Percentiles rank a stretch among this genome's conserved stretches.
Conservation (phyloP, 2,797 vertebrate species). For the Acipenser transmontanus region DNA sequence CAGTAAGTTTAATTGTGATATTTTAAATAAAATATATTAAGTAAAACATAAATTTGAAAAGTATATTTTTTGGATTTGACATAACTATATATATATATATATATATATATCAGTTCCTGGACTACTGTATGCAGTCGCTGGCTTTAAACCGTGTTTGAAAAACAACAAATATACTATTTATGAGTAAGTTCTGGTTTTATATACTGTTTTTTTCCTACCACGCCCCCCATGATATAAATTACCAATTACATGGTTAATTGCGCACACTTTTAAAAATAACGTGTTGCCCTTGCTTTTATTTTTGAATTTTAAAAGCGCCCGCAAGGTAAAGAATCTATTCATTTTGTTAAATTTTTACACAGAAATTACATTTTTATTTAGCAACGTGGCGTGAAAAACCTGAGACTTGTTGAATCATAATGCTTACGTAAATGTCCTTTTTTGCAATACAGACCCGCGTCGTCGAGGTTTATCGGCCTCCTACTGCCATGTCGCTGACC, state of each 20-base stretch:
- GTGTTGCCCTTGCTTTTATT: no score
- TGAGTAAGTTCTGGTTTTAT: no score
- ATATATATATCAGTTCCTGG: no score
- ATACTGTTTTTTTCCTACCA: conserved; percentile 51
- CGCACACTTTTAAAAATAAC: no score
- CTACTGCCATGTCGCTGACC: conserved; percentile 4
- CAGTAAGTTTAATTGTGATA: no score
- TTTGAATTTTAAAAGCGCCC: neutral
- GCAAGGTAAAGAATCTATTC: neutral
- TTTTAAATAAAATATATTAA: no score
- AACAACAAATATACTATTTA: no score
- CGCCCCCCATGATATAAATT: conserved; percentile 44
- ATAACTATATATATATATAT: no score
- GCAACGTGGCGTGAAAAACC: neutral
- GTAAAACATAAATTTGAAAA: no score
- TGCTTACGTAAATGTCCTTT: neutral
- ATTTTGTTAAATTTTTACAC: neutral
- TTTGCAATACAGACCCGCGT: neutral
- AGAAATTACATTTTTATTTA: neutral
- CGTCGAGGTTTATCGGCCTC: neutral
- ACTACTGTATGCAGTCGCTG: no score
- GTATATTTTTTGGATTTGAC: no score
- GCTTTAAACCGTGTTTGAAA: no score
- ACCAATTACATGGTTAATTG: conserved; percentile 3
- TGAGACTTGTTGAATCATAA: neutral